Evolutionary conservation across 2,113 vertebrate genomes (phyloP).

Genomic region (Osmerus mordax): DNA sequence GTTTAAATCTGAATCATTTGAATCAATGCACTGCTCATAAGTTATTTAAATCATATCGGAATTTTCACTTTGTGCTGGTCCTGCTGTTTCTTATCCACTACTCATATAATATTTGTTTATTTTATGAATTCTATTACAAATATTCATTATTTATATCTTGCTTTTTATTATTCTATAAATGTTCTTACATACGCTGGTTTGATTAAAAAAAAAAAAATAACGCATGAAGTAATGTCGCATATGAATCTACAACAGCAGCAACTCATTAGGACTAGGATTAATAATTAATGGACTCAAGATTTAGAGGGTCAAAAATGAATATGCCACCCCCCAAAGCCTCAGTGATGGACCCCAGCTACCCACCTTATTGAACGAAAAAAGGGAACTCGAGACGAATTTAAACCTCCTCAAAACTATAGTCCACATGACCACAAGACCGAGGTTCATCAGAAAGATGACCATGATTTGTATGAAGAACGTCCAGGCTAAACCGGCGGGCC

Average conservation of each 20-base stretch:
- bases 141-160: no score
- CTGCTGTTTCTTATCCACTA: conserved; percentile 4
- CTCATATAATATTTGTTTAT: background rate
- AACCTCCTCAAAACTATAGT: conserved; percentile 8
- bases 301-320: conserved; percentile 11
- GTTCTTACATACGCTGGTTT: no score
- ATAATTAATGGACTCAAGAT: conserved; percentile 37
- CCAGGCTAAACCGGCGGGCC: background rate
- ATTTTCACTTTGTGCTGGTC: background rate
- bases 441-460: conserved; percentile 44
- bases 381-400: background rate
- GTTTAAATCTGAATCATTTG: background rate
- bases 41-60: conserved; percentile 18
- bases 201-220: no score
- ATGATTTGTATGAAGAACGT: background rate
- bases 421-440: conserved; percentile 16
- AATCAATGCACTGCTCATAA: conserved; percentile 24
- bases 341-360: no score
- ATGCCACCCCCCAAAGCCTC: background rate
- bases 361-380: background rate
- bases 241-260: background rate
- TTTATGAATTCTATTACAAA: background rate
- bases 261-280: background rate
- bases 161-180: no score
- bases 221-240: no score